phyloP scores from a whole-genome alignment of 2,113 vertebrate species.

The Aegotheles bennettii region DNA sequence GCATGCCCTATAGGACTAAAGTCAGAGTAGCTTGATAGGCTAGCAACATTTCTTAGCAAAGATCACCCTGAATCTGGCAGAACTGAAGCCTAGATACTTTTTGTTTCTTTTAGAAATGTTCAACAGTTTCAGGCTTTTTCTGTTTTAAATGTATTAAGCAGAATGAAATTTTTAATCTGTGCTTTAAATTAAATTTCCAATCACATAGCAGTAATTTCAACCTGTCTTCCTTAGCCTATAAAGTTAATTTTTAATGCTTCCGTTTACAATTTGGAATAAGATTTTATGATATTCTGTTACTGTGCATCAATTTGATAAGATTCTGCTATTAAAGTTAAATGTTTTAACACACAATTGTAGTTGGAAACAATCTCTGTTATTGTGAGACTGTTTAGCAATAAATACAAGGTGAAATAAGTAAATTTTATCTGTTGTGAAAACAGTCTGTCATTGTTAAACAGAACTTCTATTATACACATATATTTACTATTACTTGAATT shows the following conservation, averaged over 20 bases:
- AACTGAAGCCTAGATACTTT: background rate
- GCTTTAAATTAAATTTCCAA: background rate
- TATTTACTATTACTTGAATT: conserved; percentile 35
- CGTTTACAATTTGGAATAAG: conserved; percentile 27
- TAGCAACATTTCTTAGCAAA: background rate
- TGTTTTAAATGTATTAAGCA: background rate
- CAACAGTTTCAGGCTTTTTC: background rate
- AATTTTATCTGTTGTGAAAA: conserved; percentile 14
- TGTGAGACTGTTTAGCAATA: background rate
- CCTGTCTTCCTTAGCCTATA: background rate
- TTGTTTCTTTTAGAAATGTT: background rate
- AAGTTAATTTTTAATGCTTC: conserved; percentile 31
- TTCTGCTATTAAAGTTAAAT: conserved; percentile 22
- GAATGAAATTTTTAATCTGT: background rate
- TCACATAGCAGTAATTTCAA: background rate
- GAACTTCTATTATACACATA: background rate
- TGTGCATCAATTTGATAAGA: background rate
- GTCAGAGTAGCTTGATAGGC: background rate
- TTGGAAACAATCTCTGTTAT: background rate
- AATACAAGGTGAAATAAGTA: conserved; percentile 14
- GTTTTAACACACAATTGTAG: conserved; percentile 12
- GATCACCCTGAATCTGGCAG: background rate
- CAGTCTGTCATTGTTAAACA: background rate
- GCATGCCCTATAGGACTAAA: conserved; percentile 19
- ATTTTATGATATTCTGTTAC: background rate